A percentile compares a stretch with the other conserved stretches of the same genome.
Conservation (phyloP, 2,888 invertebrate species). For the Busseola fusca region DNA sequence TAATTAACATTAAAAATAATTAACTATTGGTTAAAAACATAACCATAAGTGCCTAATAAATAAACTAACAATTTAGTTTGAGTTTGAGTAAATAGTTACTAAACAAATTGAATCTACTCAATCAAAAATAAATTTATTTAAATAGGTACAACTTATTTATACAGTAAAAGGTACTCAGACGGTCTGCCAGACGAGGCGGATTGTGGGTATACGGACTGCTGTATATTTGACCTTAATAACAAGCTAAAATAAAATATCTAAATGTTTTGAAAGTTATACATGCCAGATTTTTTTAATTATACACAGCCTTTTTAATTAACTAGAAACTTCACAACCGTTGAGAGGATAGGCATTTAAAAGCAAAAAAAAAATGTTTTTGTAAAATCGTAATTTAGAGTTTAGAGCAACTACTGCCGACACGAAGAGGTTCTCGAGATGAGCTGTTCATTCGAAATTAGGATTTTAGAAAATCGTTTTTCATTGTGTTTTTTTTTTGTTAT, state of each 20-base stretch:
- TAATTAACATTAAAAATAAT: too few species aligned
- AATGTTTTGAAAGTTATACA: background rate
- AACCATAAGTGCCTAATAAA: too few species aligned
- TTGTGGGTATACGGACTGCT: background rate
- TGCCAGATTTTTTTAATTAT: too few species aligned
- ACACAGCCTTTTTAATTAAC: background rate
- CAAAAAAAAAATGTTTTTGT: background rate
- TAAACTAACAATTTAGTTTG: too few species aligned
- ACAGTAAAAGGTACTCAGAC: slow-evolving; percentile 9
- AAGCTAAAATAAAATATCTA: background rate
- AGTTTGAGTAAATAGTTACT: background rate
- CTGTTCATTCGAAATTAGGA: background rate
- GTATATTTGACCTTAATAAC: slow-evolving; percentile 6
- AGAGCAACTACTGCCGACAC: background rate
- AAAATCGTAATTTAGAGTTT: background rate
- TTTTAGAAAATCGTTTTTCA: background rate
- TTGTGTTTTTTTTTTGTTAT: background rate
- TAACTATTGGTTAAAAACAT: too few species aligned
- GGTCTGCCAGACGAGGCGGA: background rate
- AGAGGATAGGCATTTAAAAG: background rate
- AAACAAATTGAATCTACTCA: background rate
- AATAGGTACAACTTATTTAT: slow-evolving; percentile 5
- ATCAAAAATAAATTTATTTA: slow-evolving; percentile 15
- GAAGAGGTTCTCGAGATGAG: background rate
- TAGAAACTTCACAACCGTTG: background rate